Evolutionary conservation across 1,140 invertebrate genomes (phyloP), one percentile per base, ranked within the genome.

Genomic region (Polyergus mexicanus): DNA sequence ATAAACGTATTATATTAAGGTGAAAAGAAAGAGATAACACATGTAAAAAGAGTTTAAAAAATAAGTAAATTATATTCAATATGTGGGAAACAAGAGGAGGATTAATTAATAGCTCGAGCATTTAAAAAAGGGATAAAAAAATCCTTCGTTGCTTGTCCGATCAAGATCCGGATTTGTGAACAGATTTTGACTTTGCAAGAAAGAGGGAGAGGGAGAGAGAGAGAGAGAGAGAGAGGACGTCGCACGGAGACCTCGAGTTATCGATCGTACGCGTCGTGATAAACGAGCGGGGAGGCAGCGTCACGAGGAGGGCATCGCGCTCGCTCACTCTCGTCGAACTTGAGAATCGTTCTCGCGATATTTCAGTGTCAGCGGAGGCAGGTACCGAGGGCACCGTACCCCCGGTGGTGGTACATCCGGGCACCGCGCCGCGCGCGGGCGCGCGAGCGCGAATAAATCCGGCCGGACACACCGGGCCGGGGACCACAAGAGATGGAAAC

Each of bases 401-500:
- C 88, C 56, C 32, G 35, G 6, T 56, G 85, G 74, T 81, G 80
- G 65, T 83, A 83, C 85, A 85, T 66, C 66, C 85, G 75, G 56
- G 77, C 76, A 63, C 74, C 85, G 16, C 71, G 54, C 35, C n/a
- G n/a, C n/a, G n/a, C n/a, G n/a, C n/a, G n/a, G n/a, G 51, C 44
- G 35, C 38, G 22, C 44, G 35, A 22, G 22, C 41, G 65, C 28
- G 25, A 88, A 91, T 93, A 93, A 94, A 93, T 94, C 89, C 78
- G 81, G 63, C 19, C 71, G 87, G 90, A 90, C 89, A 91, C 89
- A 90, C 84, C 81, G 81, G 69, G 86, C 90, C 44, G 47, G 71
- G 88, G 91, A 91, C 88, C 91, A 3, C 78, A 19, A 89, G 47
- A 51, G 47, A 92, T 91, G 89, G 89, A 92, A 93, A 93, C 89